Conservation (phyloP, 1,140 invertebrate genomes). For the Coenobita brevimanus region DNA sequence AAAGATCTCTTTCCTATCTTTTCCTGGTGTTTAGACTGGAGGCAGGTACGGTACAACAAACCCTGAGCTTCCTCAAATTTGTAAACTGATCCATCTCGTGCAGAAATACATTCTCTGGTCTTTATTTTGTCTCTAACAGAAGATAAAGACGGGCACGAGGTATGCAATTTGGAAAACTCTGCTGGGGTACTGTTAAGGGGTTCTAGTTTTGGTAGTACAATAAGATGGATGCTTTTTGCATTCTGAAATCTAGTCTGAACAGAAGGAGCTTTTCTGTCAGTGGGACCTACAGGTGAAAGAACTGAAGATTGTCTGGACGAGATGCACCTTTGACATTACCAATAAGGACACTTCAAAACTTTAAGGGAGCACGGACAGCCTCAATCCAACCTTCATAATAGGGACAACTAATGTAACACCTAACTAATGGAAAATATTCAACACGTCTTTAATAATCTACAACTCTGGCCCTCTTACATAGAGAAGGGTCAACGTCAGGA, state of each 20-base stretch:
- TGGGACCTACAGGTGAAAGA: conserved; percentile 30
- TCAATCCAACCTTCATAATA: not conserved
- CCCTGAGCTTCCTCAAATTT: no score
- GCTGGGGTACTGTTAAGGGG: no score
- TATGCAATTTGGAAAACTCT: no score
- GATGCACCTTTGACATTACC: no score
- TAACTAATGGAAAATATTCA: not conserved
- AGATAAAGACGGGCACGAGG: no score
- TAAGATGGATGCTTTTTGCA: no score
- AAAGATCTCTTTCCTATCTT: not conserved
- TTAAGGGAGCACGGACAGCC: not conserved
- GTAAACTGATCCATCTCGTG: no score
- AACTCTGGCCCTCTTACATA: not conserved
- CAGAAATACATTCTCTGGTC: no score
- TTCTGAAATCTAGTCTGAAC: no score
- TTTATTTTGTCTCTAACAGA: no score
- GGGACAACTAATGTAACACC: not conserved
- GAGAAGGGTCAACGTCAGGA: not conserved
- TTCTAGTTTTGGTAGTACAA: no score
- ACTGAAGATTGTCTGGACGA: no score
- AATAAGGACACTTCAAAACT: conserved; percentile 10
- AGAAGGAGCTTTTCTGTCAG: not conserved
- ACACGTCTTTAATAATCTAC: not conserved
- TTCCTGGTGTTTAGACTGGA: not conserved
- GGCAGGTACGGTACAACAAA: not conserved